Evolutionary conservation across 1,140 invertebrate genomes (phyloP).

Genomic region (Leptinotarsa undecemlineata): DNA sequence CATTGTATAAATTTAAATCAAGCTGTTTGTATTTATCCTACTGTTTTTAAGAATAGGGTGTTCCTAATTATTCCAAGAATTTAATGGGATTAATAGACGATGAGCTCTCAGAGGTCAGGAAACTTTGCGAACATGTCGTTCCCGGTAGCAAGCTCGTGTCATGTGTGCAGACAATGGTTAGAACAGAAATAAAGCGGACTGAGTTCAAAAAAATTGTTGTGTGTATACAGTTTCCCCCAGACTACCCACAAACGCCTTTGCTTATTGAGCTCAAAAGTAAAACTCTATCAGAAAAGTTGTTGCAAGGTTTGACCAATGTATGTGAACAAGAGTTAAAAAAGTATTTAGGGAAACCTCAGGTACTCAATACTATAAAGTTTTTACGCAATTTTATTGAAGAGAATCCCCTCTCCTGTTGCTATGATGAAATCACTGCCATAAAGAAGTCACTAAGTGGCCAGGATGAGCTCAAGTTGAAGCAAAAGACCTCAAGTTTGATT

Average conservation of each 20-base stretch:
- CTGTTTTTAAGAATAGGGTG: neutral
- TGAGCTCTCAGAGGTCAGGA: slow-evolving; percentile 67
- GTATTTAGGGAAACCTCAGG: slow-evolving; percentile 64
- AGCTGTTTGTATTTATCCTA: no score
- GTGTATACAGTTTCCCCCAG: slow-evolving; percentile 68
- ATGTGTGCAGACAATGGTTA: slow-evolving; percentile 67
- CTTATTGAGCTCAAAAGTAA: slow-evolving; percentile 77
- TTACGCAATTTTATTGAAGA: slow-evolving; percentile 70
- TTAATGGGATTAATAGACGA: slow-evolving; percentile 67
- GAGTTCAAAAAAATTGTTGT: slow-evolving; percentile 65
- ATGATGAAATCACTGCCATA: slow-evolving; percentile 71
- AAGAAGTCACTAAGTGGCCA: slow-evolving; percentile 59
- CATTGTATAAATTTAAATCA: no score
- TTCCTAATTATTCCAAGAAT: neutral
- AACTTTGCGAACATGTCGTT: slow-evolving; percentile 66
- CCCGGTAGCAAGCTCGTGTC: slow-evolving; percentile 67
- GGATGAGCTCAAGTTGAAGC: slow-evolving; percentile 70
- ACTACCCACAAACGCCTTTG: slow-evolving; percentile 63
- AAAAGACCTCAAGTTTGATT: slow-evolving; percentile 67
- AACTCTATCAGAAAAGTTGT: slow-evolving; percentile 66
- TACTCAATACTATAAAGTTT: slow-evolving; percentile 63
- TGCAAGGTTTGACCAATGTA: slow-evolving; percentile 65
- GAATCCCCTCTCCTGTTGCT: slow-evolving; percentile 74
- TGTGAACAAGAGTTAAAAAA: slow-evolving; percentile 71
- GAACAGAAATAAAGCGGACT: slow-evolving; percentile 69